Conservation (phyloP, 2,888 invertebrate species). For the Boloria selene region DNA sequence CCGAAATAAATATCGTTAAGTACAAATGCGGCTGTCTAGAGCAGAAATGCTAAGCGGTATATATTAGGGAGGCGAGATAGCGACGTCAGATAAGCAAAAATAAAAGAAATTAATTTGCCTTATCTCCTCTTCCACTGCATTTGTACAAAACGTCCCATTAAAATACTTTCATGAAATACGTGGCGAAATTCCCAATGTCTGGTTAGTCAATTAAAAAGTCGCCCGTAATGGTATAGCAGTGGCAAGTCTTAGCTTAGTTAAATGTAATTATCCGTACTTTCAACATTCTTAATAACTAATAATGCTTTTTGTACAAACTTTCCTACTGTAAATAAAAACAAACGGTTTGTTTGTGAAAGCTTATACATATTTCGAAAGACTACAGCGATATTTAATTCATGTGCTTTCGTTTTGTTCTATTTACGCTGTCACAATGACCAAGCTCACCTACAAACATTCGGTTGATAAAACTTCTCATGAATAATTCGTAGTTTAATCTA, state of each 20-base stretch:
- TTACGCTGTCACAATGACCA: neutral
- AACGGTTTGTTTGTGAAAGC: too few relatives aligned
- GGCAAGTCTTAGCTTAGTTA: neutral
- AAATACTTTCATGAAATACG: slow-evolving; percentile 33
- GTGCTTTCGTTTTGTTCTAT: neutral
- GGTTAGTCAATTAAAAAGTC: slow-evolving; percentile 37
- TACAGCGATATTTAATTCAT: neutral
- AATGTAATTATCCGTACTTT: slow-evolving; percentile 23
- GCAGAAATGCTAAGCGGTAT: slow-evolving; percentile 44
- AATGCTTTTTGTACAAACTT: neutral
- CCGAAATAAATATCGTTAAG: slow-evolving; percentile 70
- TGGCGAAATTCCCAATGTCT: slow-evolving; percentile 27
- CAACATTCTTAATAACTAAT: neutral
- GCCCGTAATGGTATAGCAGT: slow-evolving; percentile 14
- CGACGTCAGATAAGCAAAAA: slow-evolving; percentile 36
- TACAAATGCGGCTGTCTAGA: slow-evolving; percentile 47
- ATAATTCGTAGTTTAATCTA: slow-evolving; percentile 32
- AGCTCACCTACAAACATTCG: slow-evolving; percentile 4
- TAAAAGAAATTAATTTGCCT: slow-evolving; percentile 41
- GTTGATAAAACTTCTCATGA: slow-evolving; percentile 29
- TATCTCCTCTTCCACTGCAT: slow-evolving; percentile 37
- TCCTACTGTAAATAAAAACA: too few relatives aligned
- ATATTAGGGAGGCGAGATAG: slow-evolving; percentile 39
- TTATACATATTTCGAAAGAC: neutral
- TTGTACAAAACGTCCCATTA: slow-evolving; percentile 32